phyloP scores from a whole-genome alignment of 2,888 invertebrate genomes.

The Orthonychiurus folsomi region DNA sequence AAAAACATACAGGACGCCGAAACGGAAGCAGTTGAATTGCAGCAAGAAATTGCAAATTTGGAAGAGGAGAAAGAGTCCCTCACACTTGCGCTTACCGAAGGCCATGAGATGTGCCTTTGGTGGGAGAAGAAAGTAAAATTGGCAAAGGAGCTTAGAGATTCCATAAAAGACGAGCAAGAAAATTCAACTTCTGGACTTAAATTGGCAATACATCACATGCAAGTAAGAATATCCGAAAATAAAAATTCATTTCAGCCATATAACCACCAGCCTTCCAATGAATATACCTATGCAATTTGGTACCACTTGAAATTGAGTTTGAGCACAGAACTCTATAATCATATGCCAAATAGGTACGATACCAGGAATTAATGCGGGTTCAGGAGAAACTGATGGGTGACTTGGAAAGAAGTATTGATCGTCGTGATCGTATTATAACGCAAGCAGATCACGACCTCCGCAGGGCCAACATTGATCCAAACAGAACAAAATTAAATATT shows the following conservation, averaged over 20 bases:
- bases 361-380: slow-evolving; percentile 49
- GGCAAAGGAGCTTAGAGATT: slow-evolving; percentile 61
- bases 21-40: slow-evolving; percentile 56
- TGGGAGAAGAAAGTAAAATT: slow-evolving; percentile 73
- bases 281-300: no score
- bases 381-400: slow-evolving; percentile 56
- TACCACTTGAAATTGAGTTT: no score
- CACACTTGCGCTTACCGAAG: slow-evolving; percentile 54
- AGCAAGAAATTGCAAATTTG: slow-evolving; percentile 58
- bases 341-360: slow-evolving; percentile 45
- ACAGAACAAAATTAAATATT: slow-evolving; percentile 49
- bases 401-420: slow-evolving; percentile 56
- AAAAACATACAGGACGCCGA: slow-evolving; percentile 54
- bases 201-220: slow-evolving; percentile 35
- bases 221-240: slow-evolving; percentile 12
- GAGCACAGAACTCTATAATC: no score
- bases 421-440: slow-evolving; percentile 57
- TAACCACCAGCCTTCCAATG: no score
- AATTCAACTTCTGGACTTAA: slow-evolving; percentile 27
- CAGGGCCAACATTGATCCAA: slow-evolving; percentile 46
- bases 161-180: slow-evolving; percentile 53
- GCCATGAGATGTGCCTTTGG: slow-evolving; percentile 52
- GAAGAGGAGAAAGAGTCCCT: slow-evolving; percentile 58
- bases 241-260: not conserved
- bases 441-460: slow-evolving; percentile 52